Evolutionary conservation across 1,140 invertebrate genomes (phyloP), one percentile per base, ranked within the genome.

Genomic region (Acyrthosiphon pisum): DNA sequence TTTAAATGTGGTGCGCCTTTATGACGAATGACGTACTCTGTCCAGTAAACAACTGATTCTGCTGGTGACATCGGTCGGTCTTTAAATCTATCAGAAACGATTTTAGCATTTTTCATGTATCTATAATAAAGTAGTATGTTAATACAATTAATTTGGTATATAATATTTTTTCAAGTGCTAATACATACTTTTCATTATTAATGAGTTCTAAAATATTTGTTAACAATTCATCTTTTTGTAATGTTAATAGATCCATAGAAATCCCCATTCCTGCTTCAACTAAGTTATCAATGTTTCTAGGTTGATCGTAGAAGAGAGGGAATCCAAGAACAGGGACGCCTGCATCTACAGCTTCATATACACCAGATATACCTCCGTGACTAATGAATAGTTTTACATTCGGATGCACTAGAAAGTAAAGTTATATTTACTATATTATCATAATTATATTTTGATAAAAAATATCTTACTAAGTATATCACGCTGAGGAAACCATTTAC

Each of bases 381-480:
- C 97, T 97, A 50, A 98, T 96, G 93, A 98, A 97, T 94, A 96
- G 95, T 94, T 96, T 96, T 1, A 97, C 95, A 93, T 97, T 97
- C 2, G 96, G 95, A 95, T 97, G 97, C 60, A 96, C 97, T 96
- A 87, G 60, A 81, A 93, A 81, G 4, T 6, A 53, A 53, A 89
- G 0, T 37, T 23, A 37, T 8, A 8, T 2, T 46, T 30, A 14
- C 6, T 7, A 48, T 48, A 56, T 4, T n/a, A 26, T 68, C 11
- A 14, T 68, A n/a, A 14, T 4, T 11, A 30, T 68, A 68, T 30
- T 23, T 30, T 46, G 7, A 14, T 30, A 2, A 23, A 41, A 81
- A 41, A n/a, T 20, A 48, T 95, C 95, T 95, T 94, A 96, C 96
- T 95, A 91, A 97, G 95, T 93, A 97, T 94, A 93, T 96, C 96